Evolutionary conservation across 2,888 invertebrate genomes (phyloP), one percentile per base, ranked within the genome.

Genomic region (Carterocephalus palaemon): DNA sequence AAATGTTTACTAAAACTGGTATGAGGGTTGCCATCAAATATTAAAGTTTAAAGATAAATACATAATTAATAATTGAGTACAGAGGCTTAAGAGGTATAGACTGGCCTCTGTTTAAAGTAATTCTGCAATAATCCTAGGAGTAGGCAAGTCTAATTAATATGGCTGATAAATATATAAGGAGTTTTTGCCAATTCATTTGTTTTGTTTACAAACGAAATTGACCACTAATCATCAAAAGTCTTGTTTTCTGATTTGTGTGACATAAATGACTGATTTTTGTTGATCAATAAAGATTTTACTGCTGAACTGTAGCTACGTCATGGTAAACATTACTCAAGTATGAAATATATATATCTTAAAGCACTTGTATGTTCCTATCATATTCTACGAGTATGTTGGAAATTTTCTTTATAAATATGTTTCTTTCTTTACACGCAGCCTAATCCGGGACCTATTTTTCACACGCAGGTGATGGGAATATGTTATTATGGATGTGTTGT

Each of bases 381-480:
- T 50, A 47, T 43, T 43, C 16, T 43, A n/a, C n/a, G n/a, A 42
- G 37, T 51, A 46, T 48, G 42, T 53, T 51, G 36, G 46, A 49
- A 64, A 54, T 56, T 68, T 57, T 68, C 57, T 79, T 58, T 81
- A 70, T 78, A 80, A 79, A 81, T 69, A 70, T 70, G 66, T 69
- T 75, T 82, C 74, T 85, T 75, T 86, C 81, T 87, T 87, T 87
- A 84, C 87, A 88, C 64, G 88, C 88, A 88, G 88, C 88, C 83
- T 88, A 88, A 86, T 79, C 82, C 85, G 85, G 88, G 87, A 85
- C 77, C 85, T 83, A 83, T 88, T 67, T 88, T 86, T 85, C 87
- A 86, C 78, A 81, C 70, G 63, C 86, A 88, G 88, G 88, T 88
- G 87, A 88, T 70, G 82, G 84, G 80, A 78, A 64, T 77, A 75